Evolutionary conservation across 2,888 invertebrate species (phyloP), one percentile per base, ranked within the genome.

Genomic region (Eulithis testata): DNA sequence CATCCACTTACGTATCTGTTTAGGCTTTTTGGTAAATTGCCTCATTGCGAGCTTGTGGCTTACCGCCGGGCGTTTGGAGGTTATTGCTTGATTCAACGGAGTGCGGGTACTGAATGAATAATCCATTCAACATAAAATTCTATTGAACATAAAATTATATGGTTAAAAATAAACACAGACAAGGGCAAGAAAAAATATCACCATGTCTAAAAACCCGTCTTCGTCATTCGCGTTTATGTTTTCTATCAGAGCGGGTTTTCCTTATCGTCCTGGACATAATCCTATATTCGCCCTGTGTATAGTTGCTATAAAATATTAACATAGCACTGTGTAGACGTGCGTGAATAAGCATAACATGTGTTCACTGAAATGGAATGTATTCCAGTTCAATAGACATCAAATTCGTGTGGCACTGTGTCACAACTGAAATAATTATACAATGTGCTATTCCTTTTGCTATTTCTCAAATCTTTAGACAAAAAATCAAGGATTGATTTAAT

Each of bases 1-100:
- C 83, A 85, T 83, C 83, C 79, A 83, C 83, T 87, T 84, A 81
- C 81, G 78, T 77, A 81, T 76, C 78, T 78, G 79, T 79, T 78
- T 77, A 74, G 77, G 81, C 82, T 82, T 80, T 84, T 82, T 84
- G 78, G 79, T 76, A 82, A 82, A 84, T 85, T 82, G 79, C 79
- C 70, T 74, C 57, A 78, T 76, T 75, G 70, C 64, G 65, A 70
- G 36, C 40, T 64, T 70, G 71, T 67, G 72, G 69, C 77, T 65
- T 70, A 64, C 68, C 65, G 69, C 65, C 72, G 73, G 65, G 67
- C 66, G 67, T 71, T 56, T 43, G 11, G 53, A 43, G 51, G 40
- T 49, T 63, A 53, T 63, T 47, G 53, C 53, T 31, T 27, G 60
- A 61, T 67, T 56, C 21, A 53, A 57, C 47, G 47, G n/a, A 51